Conservation (phyloP, 2,888 invertebrate genomes). For the Apoderus coryli region DNA sequence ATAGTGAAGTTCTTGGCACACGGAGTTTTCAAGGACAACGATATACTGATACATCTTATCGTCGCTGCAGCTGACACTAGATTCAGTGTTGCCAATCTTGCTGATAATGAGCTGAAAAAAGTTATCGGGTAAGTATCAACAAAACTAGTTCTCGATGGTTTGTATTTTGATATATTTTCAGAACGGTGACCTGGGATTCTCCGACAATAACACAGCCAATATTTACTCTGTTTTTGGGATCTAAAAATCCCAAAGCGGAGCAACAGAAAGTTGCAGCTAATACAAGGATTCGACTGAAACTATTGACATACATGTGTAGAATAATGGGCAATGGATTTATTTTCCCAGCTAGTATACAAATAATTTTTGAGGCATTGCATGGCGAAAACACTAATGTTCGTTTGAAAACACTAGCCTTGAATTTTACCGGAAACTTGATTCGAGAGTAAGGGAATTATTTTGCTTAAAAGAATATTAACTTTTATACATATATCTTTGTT, state of each 20-base stretch:
- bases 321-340: constrained; percentile 55
- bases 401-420: constrained; percentile 65
- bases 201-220: constrained; percentile 54
- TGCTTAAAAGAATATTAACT: no score
- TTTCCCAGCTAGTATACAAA: constrained; percentile 70
- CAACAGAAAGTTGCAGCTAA: constrained; percentile 65
- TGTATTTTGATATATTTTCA: constrained; percentile 28
- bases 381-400: constrained; percentile 71
- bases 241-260: constrained; percentile 43
- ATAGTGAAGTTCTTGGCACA: constrained; percentile 70
- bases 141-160: neutral
- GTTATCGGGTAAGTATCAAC: constrained; percentile 42
- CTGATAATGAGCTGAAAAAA: constrained; percentile 73
- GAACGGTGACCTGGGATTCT: constrained; percentile 65
- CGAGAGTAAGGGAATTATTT: constrained; percentile 58
- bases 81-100: constrained; percentile 76
- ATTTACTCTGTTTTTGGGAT: constrained; percentile 67
- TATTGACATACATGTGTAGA: constrained; percentile 68
- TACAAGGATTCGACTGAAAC: constrained; percentile 69
- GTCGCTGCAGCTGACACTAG: constrained; percentile 81
- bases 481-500: neutral
- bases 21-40: constrained; percentile 60
- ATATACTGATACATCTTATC: constrained; percentile 61
- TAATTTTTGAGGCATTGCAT: constrained; percentile 77
- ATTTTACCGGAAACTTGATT: constrained; percentile 68